Conservation (phyloP, 2,888 invertebrate genomes). For the Heliconius sara region DNA sequence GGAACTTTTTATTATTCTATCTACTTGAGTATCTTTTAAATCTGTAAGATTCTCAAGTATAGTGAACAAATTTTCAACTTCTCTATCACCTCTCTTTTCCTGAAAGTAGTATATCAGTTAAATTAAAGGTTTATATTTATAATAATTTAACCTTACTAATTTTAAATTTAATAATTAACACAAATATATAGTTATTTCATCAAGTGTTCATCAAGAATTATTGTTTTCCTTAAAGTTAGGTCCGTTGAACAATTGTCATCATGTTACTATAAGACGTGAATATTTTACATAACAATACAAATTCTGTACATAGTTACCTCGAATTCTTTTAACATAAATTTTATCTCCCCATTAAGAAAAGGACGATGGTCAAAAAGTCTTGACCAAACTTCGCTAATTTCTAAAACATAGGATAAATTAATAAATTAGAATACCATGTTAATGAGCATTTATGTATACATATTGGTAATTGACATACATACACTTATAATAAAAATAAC, state of each 20-base stretch:
- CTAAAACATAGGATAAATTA: conserved; percentile 69
- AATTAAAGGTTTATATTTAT: background rate
- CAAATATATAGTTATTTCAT: background rate
- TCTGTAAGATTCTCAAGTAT: conserved; percentile 90
- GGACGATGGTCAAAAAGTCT: conserved; percentile 94
- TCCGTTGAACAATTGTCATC: background rate
- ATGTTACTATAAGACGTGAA: background rate
- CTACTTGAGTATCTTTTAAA: conserved; percentile 89
- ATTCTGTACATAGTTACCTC: conserved; percentile 84
- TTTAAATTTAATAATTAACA: background rate
- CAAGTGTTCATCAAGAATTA: background rate
- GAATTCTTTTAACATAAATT: conserved; percentile 92
- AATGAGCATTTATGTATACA: background rate
- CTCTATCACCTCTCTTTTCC: conserved; percentile 91
- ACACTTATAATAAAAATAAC: background rate
- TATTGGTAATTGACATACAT: background rate
- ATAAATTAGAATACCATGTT: background rate
- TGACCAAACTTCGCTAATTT: conserved; percentile 92
- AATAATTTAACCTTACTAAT: background rate
- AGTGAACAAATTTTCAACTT: conserved; percentile 90
- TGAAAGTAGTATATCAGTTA: conserved; percentile 60
- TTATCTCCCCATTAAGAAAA: conserved; percentile 93
- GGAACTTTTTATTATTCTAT: conserved; percentile 86
- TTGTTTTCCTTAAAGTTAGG: background rate
- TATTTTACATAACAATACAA: background rate